A percentile compares a stretch with the other conserved stretches of the same genome.
Conservation (phyloP, 2,797 vertebrate genomes). For the Oceanodroma leucorhoa region DNA sequence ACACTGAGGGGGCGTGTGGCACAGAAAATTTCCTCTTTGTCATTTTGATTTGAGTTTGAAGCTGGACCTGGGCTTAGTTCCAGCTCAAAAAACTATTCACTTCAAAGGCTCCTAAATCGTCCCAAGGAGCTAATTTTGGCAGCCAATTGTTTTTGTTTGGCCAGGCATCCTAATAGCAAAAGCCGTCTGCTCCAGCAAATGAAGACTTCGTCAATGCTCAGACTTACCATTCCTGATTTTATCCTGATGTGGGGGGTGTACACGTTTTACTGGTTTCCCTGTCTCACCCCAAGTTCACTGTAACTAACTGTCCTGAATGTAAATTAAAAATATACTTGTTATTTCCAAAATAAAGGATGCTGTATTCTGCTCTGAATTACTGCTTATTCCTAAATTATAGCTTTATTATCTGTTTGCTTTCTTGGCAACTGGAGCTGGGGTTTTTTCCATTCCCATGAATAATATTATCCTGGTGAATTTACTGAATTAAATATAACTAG, state of each 20-base stretch:
- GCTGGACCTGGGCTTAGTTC: slow-evolving; percentile 76
- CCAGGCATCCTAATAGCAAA: slow-evolving; percentile 71
- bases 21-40: slow-evolving; percentile 74
- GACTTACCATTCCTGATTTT: slow-evolving; percentile 28
- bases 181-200: slow-evolving; percentile 71
- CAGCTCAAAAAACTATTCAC: slow-evolving; percentile 76
- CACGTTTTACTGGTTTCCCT: background rate
- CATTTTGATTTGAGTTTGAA: slow-evolving; percentile 78
- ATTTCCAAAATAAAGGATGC: background rate
- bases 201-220: slow-evolving; percentile 40
- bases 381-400: background rate
- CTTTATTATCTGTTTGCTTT: background rate
- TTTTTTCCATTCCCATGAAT: background rate
- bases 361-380: background rate
- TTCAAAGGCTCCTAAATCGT: slow-evolving; percentile 78
- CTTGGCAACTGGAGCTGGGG: background rate
- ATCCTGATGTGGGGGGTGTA: background rate
- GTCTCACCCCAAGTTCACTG: background rate
- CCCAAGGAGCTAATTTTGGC: slow-evolving; percentile 80
- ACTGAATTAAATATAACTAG: background rate
- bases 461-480: background rate
- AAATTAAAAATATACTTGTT: background rate
- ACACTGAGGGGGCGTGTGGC: slow-evolving; percentile 66
- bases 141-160: slow-evolving; percentile 78
- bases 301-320: background rate